Base-by-base conservation (phyloP, 2,888 invertebrate species). In the Ornithoptera alexandrae region DNA sequence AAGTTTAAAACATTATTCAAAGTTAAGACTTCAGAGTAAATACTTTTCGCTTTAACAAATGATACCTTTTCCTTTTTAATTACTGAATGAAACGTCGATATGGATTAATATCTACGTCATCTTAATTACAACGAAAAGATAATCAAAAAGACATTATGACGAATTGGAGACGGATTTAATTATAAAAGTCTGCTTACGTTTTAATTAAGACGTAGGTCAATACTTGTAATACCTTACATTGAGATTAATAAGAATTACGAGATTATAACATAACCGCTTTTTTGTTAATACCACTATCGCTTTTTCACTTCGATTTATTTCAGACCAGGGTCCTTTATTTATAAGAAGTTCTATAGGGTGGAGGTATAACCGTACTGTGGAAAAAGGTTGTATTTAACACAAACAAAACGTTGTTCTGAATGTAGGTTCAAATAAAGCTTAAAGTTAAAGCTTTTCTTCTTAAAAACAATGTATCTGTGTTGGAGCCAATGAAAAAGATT, bases 1-100 rank as follows among this genome's bases (percentile, higher is more conserved):
- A 53, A 53, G 53, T 53, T 53, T n/a, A 53, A 53, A n/a, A n/a
- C 53, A 53, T 53, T 53, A 53, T 53, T 53, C 18, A 53, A 18
- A 53, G n/a, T 53, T 53, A n/a, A 53, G 53, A n/a, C 53, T n/a
- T n/a, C n/a, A 18, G 53, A 53, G 7, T n/a, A 18, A 53, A 53
- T n/a, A 53, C 53, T 53, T 18, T 53, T 46, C 46, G 15, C 53
- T n/a, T 53, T 53, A 53, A 53, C 53, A 53, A n/a, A 53, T 53
- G 53, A n/a, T 15, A 46, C n/a, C 53, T 53, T 53, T n/a, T 53
- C 5, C 5, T 12, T 53, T 53, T 53, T 53, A 53, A 53, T 53
- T 53, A n/a, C 53, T 53, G 53, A 53, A 53, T n/a, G 18, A 53
- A n/a, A 53, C n/a, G 18, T 8, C 20, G 22, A 58, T 22, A 58